Conservation (phyloP, 2,113 vertebrate species). For the Erythrocebus patas region DNA sequence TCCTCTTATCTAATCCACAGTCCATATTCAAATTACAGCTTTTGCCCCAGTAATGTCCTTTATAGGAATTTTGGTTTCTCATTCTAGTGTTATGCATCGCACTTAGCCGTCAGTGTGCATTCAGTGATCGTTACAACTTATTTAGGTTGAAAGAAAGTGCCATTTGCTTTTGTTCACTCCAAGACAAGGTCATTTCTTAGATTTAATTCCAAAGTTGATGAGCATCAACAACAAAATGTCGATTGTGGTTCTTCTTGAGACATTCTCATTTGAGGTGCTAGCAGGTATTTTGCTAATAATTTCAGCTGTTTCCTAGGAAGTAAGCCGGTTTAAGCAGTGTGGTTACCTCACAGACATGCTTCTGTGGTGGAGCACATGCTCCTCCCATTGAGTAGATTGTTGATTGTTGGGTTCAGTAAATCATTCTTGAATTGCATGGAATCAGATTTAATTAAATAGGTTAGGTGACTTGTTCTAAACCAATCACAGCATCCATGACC, state of each 20-base stretch:
- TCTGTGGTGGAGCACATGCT: background rate
- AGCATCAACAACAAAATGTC: background rate
- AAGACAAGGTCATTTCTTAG: background rate
- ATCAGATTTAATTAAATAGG: background rate
- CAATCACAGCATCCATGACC: background rate
- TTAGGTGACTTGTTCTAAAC: background rate
- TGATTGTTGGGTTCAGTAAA: background rate
- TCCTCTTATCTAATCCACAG: background rate
- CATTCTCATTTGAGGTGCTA: background rate
- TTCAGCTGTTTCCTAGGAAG: conserved; percentile 31
- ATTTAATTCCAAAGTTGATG: background rate
- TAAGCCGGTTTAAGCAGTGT: background rate
- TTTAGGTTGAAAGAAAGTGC: background rate
- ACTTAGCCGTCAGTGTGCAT: background rate
- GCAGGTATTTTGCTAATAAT: background rate
- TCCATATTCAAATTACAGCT: background rate
- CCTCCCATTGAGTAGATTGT: fast-evolving
- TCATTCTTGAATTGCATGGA: background rate
- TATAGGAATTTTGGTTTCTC: background rate
- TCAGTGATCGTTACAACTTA: background rate
- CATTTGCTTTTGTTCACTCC: background rate
- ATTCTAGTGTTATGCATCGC: background rate
- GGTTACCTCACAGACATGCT: background rate
- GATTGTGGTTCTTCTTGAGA: background rate
- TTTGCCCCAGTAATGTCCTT: background rate